phyloP scores from a whole-genome alignment of 2,797 vertebrate genomes.

The Ctenochaetus hawaiiensis region DNA sequence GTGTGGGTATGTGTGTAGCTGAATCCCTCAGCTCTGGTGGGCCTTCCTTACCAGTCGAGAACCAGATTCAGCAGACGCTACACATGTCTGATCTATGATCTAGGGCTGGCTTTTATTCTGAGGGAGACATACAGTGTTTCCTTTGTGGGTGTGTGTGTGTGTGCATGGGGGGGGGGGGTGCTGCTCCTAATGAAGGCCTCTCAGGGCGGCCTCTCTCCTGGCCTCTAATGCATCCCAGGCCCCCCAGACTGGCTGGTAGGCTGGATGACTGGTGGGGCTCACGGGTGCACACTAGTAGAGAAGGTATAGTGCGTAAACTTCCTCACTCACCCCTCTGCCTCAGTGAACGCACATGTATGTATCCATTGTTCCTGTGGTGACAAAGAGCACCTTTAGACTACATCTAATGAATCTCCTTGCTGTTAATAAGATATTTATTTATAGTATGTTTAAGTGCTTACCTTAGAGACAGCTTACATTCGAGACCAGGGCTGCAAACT shows the following conservation, averaged over 20 bases:
- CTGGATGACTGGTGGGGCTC: constrained; percentile 49
- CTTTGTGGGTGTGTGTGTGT: constrained; percentile 67
- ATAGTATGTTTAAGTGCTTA: background rate
- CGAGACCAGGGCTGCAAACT: background rate
- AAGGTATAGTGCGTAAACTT: constrained; percentile 22
- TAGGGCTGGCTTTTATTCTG: constrained; percentile 81
- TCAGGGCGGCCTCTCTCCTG: constrained; percentile 69
- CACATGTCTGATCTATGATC: constrained; percentile 79
- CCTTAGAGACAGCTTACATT: background rate
- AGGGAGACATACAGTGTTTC: constrained; percentile 77
- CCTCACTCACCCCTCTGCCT: background rate
- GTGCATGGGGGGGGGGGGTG: constrained; percentile 14
- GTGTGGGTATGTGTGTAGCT: constrained; percentile 37
- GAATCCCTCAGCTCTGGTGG: constrained; percentile 44
- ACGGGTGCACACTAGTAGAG: constrained; percentile 24
- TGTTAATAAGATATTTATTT: constrained; percentile 3
- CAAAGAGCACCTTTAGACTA: constrained; percentile 28
- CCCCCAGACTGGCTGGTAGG: constrained; percentile 62
- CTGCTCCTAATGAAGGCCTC: constrained; percentile 74
- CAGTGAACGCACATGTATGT: background rate
- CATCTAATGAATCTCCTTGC: background rate
- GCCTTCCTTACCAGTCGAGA: constrained; percentile 44
- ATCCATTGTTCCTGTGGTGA: constrained; percentile 10
- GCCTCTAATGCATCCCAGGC: constrained; percentile 82
- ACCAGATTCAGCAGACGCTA: constrained; percentile 60